Evolutionary conservation across 2,797 vertebrate genomes (phyloP), one percentile per base, ranked within the genome.

Genomic region (Clarias platycephalus): DNA sequence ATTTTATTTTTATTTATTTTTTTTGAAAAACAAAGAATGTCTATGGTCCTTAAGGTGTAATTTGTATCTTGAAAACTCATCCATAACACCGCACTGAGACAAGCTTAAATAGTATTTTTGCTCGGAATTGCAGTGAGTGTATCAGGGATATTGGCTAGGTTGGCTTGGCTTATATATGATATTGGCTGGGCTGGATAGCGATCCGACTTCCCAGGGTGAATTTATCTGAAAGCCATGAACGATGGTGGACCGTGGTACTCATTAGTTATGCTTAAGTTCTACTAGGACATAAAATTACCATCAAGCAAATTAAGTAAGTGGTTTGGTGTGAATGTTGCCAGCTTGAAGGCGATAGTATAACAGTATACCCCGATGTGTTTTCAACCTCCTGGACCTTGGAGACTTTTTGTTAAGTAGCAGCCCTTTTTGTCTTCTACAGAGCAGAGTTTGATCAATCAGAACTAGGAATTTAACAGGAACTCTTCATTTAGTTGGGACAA

Each of bases 211-310:
- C 57, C 37, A 49, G 34, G 77, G 60, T 37, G 57, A 66, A 82
- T 86, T 86, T 53, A 75, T 18, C 84, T 63, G 63, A 62, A 77
- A 62, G 81, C 67, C 55, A 75, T 68, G 75, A 85, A 85, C 75
- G 28, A 82, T 66, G 78, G 40, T 66, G 62, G 28, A 37, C 31
- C 72, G 34, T 67, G 28, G 44, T 8, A 44, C 68, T 71, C 68
- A 49, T 49, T 80, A 31, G n/a, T 53, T 66, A 60, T 28, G 78
- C 78, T 28, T 31, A 66, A 28, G 7, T 64, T 80, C 62, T 10
- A 20, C 37, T 12, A 49, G 53, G 58, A 57, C 18, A 22, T 58
- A 24, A 31, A 37, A 78, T 76, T 58, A 34, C 8, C 26, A 20
- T 75, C 26, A 13, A n/a, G n/a, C 12, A 37, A 31, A 37, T 37